Evolutionary conservation across 2,888 invertebrate species (phyloP).

Genomic region (Gerris lacustris): DNA sequence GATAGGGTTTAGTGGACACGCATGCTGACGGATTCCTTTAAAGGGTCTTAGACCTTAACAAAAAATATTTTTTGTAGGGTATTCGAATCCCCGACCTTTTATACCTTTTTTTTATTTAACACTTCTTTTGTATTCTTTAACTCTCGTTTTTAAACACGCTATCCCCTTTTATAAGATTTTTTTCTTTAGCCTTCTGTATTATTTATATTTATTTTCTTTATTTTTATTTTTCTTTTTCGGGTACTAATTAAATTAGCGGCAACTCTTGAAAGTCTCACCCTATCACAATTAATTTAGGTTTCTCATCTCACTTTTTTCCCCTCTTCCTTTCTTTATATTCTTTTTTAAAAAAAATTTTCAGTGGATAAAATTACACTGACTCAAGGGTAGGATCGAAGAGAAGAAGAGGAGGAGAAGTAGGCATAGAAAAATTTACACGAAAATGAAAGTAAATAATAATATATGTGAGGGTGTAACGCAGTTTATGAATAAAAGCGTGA

Average conservation of each 20-base stretch:
- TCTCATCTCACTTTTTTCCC: background rate
- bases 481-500: too few relatives aligned
- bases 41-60: background rate
- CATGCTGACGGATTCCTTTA: background rate
- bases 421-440: too few relatives aligned
- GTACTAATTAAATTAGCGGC: slow-evolving; percentile 2
- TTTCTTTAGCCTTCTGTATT: background rate
- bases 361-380: too few relatives aligned
- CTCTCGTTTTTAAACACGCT: too few relatives aligned
- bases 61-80: background rate
- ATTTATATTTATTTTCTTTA: background rate
- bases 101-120: background rate
- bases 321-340: background rate
- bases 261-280: background rate
- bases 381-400: too few relatives aligned
- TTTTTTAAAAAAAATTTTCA: too few relatives aligned
- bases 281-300: background rate
- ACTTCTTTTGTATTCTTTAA: too few relatives aligned
- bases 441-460: too few relatives aligned
- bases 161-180: too few relatives aligned
- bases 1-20: background rate
- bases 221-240: background rate
- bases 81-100: too few relatives aligned
- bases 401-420: too few relatives aligned
- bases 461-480: too few relatives aligned